Evolutionary conservation across 1,140 invertebrate genomes (phyloP), one percentile per base, ranked within the genome.

Genomic region (Meloidogyne floridensis): DNA sequence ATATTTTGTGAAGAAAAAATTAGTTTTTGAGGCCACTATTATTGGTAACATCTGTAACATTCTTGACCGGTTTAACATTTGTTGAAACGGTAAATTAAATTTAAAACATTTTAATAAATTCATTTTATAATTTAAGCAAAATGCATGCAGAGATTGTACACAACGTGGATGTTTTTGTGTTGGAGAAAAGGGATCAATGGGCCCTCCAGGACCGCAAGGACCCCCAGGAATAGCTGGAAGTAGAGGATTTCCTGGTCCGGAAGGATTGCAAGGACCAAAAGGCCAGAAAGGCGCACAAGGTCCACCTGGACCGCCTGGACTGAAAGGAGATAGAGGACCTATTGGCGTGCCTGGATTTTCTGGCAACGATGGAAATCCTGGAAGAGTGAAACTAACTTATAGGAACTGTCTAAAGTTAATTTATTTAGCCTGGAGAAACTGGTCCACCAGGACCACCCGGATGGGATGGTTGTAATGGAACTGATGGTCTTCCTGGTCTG

Each of bases 391-490:
- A 43, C 9, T 53, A 79, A 32, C 70, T 54, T 13, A 4, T 4
- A 53, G 20, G 1, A 75, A 20, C 51, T 75, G 32, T 75, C 9
- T 59, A 20, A 13, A 18, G 2, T 59, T 59, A 13, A 47, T 32
- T 69, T 5, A 11, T 79, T 79, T 7, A 79, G 73, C 88, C 87
- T 20, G 88, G 88, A 83, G 87, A 90, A 77, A 85, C 88, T 20
- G 88, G 88, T 71, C 89, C 89, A 20, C 88, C 86, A 3, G 88
- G 88, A 70, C 74, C 77, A 18, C 88, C 89, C 15, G 88, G 88
- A 53, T 90, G 88, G 88, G 88, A 90, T 73, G 88, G 88, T 32
- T 90, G 89, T 82, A 90, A 90, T 70, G 88, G 88, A 81, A 90
- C 89, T 72, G 89, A 90, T 80, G 88, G 88, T 75, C 74, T 84